phyloP scores from a whole-genome alignment of 2,113 vertebrate species.

The Phyllostomus discolor region DNA sequence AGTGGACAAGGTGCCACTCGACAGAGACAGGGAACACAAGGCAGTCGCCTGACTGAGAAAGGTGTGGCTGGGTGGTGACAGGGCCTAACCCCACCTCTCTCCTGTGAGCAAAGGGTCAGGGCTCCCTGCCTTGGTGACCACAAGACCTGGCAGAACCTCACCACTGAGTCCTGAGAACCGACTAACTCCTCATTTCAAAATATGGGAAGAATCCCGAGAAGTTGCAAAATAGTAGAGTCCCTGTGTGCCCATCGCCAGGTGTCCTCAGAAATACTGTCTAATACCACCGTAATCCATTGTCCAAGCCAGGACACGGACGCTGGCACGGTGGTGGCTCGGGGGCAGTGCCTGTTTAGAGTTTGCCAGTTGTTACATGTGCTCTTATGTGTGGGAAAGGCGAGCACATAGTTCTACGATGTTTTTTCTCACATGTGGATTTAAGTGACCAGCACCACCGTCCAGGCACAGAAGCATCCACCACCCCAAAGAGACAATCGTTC shows the following conservation, averaged over 20 bases:
- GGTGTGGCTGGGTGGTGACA: no score
- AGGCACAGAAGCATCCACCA: background rate
- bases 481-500: background rate
- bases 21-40: background rate
- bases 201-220: background rate
- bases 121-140: background rate
- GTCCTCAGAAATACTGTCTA: background rate
- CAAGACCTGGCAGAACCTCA: fast-evolving
- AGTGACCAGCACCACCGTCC: background rate
- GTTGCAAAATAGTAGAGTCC: background rate
- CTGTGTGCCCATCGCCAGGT: background rate
- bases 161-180: background rate
- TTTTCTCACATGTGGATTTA: background rate
- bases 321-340: background rate
- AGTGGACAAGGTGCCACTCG: background rate
- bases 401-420: background rate
- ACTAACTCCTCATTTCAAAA: background rate
- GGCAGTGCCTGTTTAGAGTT: background rate
- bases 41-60: background rate
- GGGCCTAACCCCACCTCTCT: background rate
- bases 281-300: background rate
- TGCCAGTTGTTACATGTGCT: background rate
- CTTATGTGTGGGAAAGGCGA: background rate
- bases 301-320: background rate
- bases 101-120: fast-evolving